phyloP scores from a whole-genome alignment of 1,140 invertebrate species.

The Nephila pilipes region DNA sequence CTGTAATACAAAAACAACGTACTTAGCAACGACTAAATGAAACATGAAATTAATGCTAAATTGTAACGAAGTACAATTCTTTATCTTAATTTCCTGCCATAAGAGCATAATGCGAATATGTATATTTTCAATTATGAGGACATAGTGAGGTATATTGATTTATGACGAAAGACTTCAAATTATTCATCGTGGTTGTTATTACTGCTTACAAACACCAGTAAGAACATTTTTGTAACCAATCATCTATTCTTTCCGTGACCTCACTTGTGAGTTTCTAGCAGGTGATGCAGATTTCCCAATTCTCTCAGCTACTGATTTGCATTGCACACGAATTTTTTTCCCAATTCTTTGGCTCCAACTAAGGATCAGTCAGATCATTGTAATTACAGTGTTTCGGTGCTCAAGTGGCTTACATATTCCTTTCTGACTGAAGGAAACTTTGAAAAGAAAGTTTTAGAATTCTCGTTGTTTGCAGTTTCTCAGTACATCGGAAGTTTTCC shows the following conservation, averaged over 20 bases:
- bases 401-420: background rate
- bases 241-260: background rate
- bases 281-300: constrained; percentile 22
- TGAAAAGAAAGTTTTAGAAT: background rate
- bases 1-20: too few relatives aligned
- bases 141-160: background rate
- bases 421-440: background rate
- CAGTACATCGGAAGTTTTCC: background rate
- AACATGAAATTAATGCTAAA: too few relatives aligned
- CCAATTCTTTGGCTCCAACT: background rate
- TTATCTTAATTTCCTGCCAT: too few relatives aligned
- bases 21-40: too few relatives aligned
- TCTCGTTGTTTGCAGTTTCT: background rate
- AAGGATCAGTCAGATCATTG: background rate
- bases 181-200: background rate
- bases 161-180: background rate
- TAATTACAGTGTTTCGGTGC: constrained; percentile 3
- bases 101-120: too few relatives aligned
- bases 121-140: too few relatives aligned
- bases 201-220: background rate
- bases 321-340: background rate
- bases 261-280: background rate
- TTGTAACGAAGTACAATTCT: too few relatives aligned
- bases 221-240: background rate
- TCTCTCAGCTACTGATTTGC: background rate